phyloP scores from a whole-genome alignment of 2,113 vertebrate species.

The Perca fluviatilis region DNA sequence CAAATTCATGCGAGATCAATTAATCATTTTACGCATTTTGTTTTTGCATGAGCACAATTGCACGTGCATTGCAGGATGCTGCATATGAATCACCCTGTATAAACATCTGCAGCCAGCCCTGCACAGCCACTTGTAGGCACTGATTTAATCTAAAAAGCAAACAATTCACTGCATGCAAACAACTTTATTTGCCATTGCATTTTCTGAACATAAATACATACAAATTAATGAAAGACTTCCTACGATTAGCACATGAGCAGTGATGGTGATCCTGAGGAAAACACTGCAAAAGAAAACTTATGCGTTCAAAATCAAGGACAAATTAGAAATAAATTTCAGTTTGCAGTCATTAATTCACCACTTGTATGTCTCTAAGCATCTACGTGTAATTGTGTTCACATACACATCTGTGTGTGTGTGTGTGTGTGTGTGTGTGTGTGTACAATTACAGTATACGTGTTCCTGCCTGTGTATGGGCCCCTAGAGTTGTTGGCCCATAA shows the following conservation, averaged over 20 bases:
- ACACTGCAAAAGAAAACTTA: background rate
- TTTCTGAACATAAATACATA: background rate
- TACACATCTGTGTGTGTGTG: slow-evolving; percentile 15
- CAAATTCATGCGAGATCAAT: background rate
- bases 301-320: background rate
- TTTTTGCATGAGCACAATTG: background rate
- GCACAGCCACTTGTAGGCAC: slow-evolving; percentile 13
- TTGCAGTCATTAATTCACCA: slow-evolving; percentile 3
- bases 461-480: slow-evolving; percentile 67
- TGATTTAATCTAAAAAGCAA: background rate
- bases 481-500: slow-evolving; percentile 72
- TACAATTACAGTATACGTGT: slow-evolving; percentile 70
- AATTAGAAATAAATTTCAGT: background rate
- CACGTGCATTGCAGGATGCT: slow-evolving; percentile 6
- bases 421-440: slow-evolving; percentile 28
- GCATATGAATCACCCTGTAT: slow-evolving; percentile 1
- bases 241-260: background rate
- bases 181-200: background rate
- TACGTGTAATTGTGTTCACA: background rate
- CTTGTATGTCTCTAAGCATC: background rate
- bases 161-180: background rate
- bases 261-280: background rate
- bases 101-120: background rate
- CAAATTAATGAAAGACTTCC: slow-evolving; percentile 9
- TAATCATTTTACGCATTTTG: background rate